A percentile compares a stretch with the other conserved stretches of the same genome.
Evolutionary conservation across 2,888 invertebrate genomes (phyloP).

Genomic region (Nomada ruficornis): DNA sequence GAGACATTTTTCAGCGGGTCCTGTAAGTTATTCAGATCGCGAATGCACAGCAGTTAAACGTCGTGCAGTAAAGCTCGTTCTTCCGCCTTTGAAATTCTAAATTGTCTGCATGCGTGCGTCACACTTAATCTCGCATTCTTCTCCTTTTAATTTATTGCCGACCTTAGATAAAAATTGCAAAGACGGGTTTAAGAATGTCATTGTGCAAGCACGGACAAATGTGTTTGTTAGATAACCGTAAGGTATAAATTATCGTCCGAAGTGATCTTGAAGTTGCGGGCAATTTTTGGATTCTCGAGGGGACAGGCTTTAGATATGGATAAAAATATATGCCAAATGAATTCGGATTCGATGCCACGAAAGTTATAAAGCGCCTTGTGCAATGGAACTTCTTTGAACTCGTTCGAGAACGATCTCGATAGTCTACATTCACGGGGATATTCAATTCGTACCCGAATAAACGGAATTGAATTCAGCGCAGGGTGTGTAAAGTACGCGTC

Average conservation of each 20-base stretch:
- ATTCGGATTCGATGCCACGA: not conserved
- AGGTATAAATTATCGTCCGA: too few relatives aligned
- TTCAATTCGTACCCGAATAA: slow-evolving; percentile 32
- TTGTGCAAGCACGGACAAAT: too few relatives aligned
- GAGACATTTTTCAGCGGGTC: too few relatives aligned
- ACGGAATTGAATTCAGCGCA: slow-evolving; percentile 14
- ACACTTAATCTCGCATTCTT: not conserved
- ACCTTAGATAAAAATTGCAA: slow-evolving; percentile 10
- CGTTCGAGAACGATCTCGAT: slow-evolving; percentile 41
- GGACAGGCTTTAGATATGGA: not conserved
- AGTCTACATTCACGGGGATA: slow-evolving; percentile 2
- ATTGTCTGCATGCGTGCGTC: not conserved
- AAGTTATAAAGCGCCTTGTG: slow-evolving; percentile 15
- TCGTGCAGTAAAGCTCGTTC: too few relatives aligned
- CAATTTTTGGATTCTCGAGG: not conserved
- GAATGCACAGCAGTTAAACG: too few relatives aligned
- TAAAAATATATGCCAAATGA: not conserved
- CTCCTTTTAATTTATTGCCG: not conserved
- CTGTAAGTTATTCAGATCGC: too few relatives aligned
- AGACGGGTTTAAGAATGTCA: not conserved
- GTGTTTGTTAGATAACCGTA: too few relatives aligned
- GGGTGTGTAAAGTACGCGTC: slow-evolving; percentile 13
- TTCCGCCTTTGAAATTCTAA: too few relatives aligned
- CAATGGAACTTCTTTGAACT: slow-evolving; percentile 33
- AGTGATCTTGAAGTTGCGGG: not conserved